Evolutionary conservation across 2,888 invertebrate genomes (phyloP), one percentile per base, ranked within the genome.

Genomic region (Empis stercorea): DNA sequence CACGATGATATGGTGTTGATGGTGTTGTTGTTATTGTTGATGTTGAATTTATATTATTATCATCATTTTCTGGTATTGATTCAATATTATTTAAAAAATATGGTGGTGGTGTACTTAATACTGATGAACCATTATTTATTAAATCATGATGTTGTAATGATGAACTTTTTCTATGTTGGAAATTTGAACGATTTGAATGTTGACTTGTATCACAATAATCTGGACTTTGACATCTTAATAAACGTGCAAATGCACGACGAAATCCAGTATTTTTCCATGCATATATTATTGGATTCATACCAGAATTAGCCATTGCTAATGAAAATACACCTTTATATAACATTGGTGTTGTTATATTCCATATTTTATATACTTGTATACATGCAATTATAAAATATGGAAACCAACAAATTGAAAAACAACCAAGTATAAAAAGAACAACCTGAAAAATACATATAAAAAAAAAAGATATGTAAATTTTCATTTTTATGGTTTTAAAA

Each of bases 181-280:
- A 45, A 51, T 53, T 53, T 43, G 54, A 52, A 32, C 54, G 46
- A 30, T 50, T 52, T 14, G 23, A 23, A 23, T 52, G 51, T 6
- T 48, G 38, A 32, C 55, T 57, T 14, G 44, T 48, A 23, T 74
- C 73, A 1, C 73, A 72, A 1, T 73, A 68, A 57, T 81, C 79
- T 0, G 80, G 80, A 50, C 74, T 71, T 59, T 76, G 75, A 61
- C 84, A 84, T 23, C 76, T 75, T 14, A 85, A 66, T 11, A 85
- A 70, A 53, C 78, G 77, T 30, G 75, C 73, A 61, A 87, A 86
- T 2, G 86, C 82, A 44, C 76, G 75, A 5, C 86, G 76, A 62
- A 86, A 87, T 52, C 80, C 84, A 9, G 78, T 74, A 63, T 86
- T 87, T 65, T 87, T 87, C 87, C 87, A 87, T 30, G 86, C 85